Percentiles rank a stretch among this genome's conserved stretches.
phyloP scores from a whole-genome alignment of 1,140 invertebrate species.

The Anoplophora glabripennis region DNA sequence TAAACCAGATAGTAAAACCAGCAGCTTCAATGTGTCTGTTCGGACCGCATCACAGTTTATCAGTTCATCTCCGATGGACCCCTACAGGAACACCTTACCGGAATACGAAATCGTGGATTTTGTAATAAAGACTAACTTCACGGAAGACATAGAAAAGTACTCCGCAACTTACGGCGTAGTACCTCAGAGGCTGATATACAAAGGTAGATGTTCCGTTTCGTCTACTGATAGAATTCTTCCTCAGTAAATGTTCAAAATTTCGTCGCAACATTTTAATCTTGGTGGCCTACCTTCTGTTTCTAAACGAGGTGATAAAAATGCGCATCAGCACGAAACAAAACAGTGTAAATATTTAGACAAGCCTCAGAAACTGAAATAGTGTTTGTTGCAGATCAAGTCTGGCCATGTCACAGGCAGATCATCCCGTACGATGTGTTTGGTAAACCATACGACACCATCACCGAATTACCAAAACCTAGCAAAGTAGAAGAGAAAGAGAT shows the following conservation, averaged over 20 bases:
- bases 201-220: slow-evolving; percentile 14
- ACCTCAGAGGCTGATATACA: slow-evolving; percentile 27
- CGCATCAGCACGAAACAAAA: too few species aligned
- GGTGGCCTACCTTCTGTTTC: neutral
- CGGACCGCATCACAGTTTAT: neutral
- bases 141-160: slow-evolving; percentile 14
- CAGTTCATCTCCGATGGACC: neutral
- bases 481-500: neutral
- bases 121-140: slow-evolving; percentile 19
- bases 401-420: slow-evolving; percentile 31
- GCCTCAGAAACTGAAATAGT: neutral
- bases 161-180: slow-evolving; percentile 17
- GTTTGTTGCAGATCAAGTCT: slow-evolving; percentile 25
- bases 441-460: slow-evolving; percentile 20
- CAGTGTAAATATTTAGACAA: too few species aligned
- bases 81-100: slow-evolving; percentile 12
- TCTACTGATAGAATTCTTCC: neutral
- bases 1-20: neutral
- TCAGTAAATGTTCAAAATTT: neutral
- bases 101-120: slow-evolving; percentile 25
- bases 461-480: slow-evolving; percentile 22
- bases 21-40: neutral
- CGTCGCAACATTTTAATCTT: neutral
- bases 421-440: slow-evolving; percentile 33
- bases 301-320: too few species aligned